Conservation (phyloP, 2,888 invertebrate species). For the Apantesis nais region DNA sequence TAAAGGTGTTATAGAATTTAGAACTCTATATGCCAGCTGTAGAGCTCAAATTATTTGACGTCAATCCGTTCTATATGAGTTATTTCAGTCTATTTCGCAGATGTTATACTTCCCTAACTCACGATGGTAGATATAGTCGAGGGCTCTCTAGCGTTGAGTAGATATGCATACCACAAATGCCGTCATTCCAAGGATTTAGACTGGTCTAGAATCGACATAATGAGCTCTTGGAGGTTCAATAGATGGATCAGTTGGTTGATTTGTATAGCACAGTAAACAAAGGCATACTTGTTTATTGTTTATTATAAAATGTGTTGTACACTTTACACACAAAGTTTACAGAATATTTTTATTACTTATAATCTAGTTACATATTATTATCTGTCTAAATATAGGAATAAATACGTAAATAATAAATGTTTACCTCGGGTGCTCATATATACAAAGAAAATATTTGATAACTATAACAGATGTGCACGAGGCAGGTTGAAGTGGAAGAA, state of each 20-base stretch:
- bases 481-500: conserved; percentile 29
- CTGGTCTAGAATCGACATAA: conserved; percentile 44
- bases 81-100: conserved; percentile 52
- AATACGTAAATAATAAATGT: too few species aligned
- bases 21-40: conserved; percentile 11
- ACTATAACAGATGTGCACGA: conserved; percentile 26
- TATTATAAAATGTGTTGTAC: too few species aligned
- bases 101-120: conserved; percentile 64
- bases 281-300: not conserved
- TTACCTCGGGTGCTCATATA: not conserved
- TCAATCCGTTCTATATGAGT: conserved; percentile 29
- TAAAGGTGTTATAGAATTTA: conserved; percentile 16
- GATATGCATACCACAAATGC: conserved; percentile 60
- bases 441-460: not conserved
- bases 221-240: conserved; percentile 26
- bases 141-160: conserved; percentile 59
- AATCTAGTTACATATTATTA: not conserved
- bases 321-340: not conserved
- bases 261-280: not conserved
- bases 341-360: not conserved
- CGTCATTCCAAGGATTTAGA: conserved; percentile 48
- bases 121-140: conserved; percentile 65
- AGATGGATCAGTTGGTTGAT: not conserved
- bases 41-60: conserved; percentile 27
- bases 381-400: too few species aligned